phyloP scores from a whole-genome alignment of 2,888 invertebrate genomes.

The Himalopsyche kuldschensis region DNA sequence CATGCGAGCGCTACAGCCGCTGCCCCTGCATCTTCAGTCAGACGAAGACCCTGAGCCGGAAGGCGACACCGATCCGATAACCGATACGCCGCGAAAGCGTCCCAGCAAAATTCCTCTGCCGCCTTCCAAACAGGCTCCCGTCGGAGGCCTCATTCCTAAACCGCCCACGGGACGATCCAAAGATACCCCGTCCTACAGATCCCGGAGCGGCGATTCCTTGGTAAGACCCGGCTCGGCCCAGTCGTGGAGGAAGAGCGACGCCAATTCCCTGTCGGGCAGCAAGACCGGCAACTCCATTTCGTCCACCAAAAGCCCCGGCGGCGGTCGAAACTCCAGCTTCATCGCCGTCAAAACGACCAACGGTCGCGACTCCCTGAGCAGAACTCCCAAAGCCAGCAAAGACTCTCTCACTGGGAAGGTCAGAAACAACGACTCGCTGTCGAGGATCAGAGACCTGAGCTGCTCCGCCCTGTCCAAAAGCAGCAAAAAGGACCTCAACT shows the following conservation, averaged over 20 bases:
- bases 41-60: constrained; percentile 62
- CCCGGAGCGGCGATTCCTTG: constrained; percentile 53
- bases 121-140: constrained; percentile 50
- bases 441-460: constrained; percentile 46
- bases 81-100: constrained; percentile 51
- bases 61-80: constrained; percentile 42
- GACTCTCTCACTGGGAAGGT: constrained; percentile 59
- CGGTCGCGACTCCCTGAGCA: constrained; percentile 36
- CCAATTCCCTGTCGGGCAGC: constrained; percentile 45
- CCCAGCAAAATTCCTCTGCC: constrained; percentile 76
- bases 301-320: constrained; percentile 43
- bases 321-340: constrained; percentile 47
- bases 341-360: constrained; percentile 41
- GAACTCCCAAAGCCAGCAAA: constrained; percentile 48
- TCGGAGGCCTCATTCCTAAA: constrained; percentile 64
- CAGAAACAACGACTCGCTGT: constrained; percentile 56
- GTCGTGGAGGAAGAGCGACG: constrained; percentile 46
- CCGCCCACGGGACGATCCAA: constrained; percentile 50
- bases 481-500: constrained; percentile 40
- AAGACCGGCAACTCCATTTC: constrained; percentile 46
- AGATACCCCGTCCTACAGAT: constrained; percentile 45
- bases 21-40: constrained; percentile 53
- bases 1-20: constrained; percentile 57
- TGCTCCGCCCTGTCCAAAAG: constrained; percentile 32
- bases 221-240: constrained; percentile 60